Base-by-base conservation (phyloP, 2,888 invertebrate species). In the Xylota segnis region DNA sequence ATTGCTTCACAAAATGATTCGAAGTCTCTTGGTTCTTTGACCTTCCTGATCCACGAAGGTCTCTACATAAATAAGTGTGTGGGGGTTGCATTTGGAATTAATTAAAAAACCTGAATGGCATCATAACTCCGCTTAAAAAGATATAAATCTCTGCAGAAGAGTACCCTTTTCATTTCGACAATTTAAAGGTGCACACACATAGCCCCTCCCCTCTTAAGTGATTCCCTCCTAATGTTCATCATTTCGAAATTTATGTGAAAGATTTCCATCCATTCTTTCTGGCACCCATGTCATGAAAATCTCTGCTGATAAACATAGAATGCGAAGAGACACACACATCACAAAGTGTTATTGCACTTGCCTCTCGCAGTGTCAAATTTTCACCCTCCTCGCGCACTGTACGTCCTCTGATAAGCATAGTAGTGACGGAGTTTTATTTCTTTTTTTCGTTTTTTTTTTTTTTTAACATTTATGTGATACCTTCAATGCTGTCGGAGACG, bases 71-170 rank as follows among this genome's bases (percentile, higher is more conserved):
- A 23, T 23, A 23, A 2, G 23, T 23, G 23, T 3, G 23, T 23
- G 23, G 1, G 2, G 23, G 2, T 3, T 12, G 12, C 32, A 63
- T 18, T 65, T 23, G 45, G 59, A 59, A 59, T 59, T 81, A 74
- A 81, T 74, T 81, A 74, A 59, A 81, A n/a, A 81, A 74, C 23
- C 37, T 66, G 23, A 74, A 59, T 52, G 52, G n/a, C 66, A 68
- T 45, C 37, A 68, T 54, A 61, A 74, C 59, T 27, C 34, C 54
- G 50, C 66, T 54, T 23, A 45, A 16, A 52, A 34, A 68, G 45
- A 59, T 66, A 50, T 34, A 52, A 71, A 71, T 59, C 59, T 47
- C 23, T n/a, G 1, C 16, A 37, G 47, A 50, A 32, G n/a, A n/a
- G 58, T 16, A 74, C 27, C 72, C 58, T 66, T 37, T 72, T 74